These are phyloP conservation scores for Clarias macrocephalus DNA, from an alignment of 2,113 vertebrate species.

Conservation along the genomic window DNA sequence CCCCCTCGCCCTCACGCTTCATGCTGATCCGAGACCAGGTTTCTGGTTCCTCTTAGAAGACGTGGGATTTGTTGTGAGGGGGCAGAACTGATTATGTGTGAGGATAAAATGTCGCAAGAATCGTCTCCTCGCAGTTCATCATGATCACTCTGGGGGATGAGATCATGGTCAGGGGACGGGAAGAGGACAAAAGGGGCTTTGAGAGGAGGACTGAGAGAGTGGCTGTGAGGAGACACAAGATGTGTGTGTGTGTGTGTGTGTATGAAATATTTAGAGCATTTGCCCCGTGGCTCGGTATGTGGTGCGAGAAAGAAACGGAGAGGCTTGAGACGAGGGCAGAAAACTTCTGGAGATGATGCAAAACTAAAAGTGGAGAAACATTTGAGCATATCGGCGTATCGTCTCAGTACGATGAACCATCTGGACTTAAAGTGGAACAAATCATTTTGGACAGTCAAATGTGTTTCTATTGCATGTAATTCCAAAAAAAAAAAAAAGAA, in stretches of 20 bases:
- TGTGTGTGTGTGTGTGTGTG: slow-evolving; percentile 34
- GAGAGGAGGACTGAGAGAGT: slow-evolving; percentile 6
- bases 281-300: not conserved
- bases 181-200: slow-evolving; percentile 40
- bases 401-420: not conserved
- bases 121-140: slow-evolving; percentile 23
- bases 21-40: slow-evolving; percentile 26
- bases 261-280: slow-evolving; percentile 37
- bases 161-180: slow-evolving; percentile 40
- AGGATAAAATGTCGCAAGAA: slow-evolving; percentile 26
- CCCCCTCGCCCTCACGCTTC: not conserved
- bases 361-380: not conserved
- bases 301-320: slow-evolving; percentile 11
- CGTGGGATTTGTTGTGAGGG: slow-evolving; percentile 4
- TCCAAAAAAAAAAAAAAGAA: too few species aligned
- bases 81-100: slow-evolving; percentile 26
- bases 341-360: not conserved
- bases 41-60: slow-evolving; percentile 9
- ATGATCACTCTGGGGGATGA: slow-evolving; percentile 25
- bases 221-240: slow-evolving; percentile 34
- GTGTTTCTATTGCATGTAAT: too few species aligned
- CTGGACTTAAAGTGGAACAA: too few species aligned
- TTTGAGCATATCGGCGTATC: not conserved
- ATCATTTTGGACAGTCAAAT: too few species aligned
- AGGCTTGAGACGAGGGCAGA: not conserved